phyloP scores from a whole-genome alignment of 2,888 invertebrate species.

The Hypomecis atomaria region DNA sequence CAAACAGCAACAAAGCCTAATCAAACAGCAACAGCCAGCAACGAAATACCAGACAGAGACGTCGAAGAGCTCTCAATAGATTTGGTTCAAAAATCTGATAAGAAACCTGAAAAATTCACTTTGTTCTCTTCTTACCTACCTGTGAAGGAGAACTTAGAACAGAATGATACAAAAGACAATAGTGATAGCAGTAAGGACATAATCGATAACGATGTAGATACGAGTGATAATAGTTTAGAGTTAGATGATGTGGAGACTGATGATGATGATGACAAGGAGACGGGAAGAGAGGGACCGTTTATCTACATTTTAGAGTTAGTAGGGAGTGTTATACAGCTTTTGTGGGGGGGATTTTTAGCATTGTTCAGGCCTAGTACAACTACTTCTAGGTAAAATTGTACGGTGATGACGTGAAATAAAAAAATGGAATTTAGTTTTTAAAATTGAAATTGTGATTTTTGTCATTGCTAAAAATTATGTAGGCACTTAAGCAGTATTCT shows the following conservation, averaged over 20 bases:
- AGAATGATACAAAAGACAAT: slow-evolving; percentile 2
- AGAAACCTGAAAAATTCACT: slow-evolving; percentile 74
- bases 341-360: slow-evolving; percentile 64
- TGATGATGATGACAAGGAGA: slow-evolving; percentile 46
- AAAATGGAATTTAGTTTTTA: too few species aligned
- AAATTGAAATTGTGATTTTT: too few species aligned
- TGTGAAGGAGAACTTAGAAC: slow-evolving; percentile 23
- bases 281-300: slow-evolving; percentile 50
- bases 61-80: slow-evolving; percentile 70
- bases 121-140: slow-evolving; percentile 67
- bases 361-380: slow-evolving; percentile 52
- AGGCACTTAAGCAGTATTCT: too few species aligned
- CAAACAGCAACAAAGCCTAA: slow-evolving; percentile 10
- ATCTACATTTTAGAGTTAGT: slow-evolving; percentile 65
- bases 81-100: slow-evolving; percentile 55
- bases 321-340: slow-evolving; percentile 65
- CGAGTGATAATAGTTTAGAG: slow-evolving; percentile 29
- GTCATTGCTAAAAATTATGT: too few species aligned
- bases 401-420: too few species aligned
- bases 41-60: slow-evolving; percentile 62
- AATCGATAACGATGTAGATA: slow-evolving; percentile 7
- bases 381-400: slow-evolving; percentile 6
- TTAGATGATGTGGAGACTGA: slow-evolving; percentile 33
- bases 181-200: slow-evolving; percentile 1
- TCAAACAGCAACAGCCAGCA: slow-evolving; percentile 40